These are phyloP conservation scores for Elymnias hypermnestra DNA, from an alignment of 1,140 invertebrate species.

Conservation along the genomic window DNA sequence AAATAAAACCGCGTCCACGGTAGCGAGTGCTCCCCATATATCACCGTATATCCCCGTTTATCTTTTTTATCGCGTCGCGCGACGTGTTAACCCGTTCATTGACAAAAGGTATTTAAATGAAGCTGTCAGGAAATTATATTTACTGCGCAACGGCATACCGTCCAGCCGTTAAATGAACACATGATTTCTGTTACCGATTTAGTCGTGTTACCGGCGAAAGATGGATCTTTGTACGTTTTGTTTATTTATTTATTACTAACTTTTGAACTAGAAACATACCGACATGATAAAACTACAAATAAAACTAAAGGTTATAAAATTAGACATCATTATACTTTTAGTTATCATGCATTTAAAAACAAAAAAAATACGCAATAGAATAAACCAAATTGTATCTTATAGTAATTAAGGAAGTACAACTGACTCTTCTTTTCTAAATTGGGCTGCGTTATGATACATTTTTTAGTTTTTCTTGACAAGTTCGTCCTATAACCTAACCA, in stretches of 20 bases:
- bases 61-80: constrained; percentile 67
- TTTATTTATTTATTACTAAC: background rate
- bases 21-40: constrained; percentile 36
- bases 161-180: constrained; percentile 46
- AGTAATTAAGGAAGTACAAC: too few relatives aligned
- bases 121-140: constrained; percentile 70
- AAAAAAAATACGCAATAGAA: too few relatives aligned
- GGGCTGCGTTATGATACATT: too few relatives aligned
- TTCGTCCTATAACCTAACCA: too few relatives aligned
- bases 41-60: constrained; percentile 37
- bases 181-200: constrained; percentile 37
- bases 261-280: too few relatives aligned
- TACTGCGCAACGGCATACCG: constrained; percentile 58
- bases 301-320: too few relatives aligned
- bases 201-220: constrained; percentile 11
- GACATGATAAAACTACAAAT: too few relatives aligned
- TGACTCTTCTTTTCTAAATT: too few relatives aligned
- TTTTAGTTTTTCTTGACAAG: too few relatives aligned
- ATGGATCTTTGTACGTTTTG: background rate
- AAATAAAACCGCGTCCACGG: constrained; percentile 40
- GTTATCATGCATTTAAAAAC: too few relatives aligned
- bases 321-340: too few relatives aligned
- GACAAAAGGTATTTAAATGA: constrained; percentile 76
- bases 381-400: too few relatives aligned
- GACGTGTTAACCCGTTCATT: constrained; percentile 72